Base-by-base conservation (phyloP, 2,113 vertebrate species). In the Anser cygnoides region DNA sequence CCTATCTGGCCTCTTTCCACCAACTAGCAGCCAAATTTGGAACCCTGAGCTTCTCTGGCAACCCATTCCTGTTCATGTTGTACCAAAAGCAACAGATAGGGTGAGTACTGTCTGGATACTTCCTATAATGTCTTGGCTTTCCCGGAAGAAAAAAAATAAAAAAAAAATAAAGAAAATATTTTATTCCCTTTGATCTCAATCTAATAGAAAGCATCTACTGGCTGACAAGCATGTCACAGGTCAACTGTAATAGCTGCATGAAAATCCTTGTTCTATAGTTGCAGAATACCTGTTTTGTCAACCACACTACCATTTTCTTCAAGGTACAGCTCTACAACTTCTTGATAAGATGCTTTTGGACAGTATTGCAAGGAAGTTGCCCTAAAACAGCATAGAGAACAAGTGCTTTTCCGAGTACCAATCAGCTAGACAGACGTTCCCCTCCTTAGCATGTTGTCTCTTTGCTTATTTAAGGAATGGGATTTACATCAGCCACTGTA, bases 41-140 rank as follows among this genome's bases (percentile, higher is more conserved):
- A 98, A 98, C 13, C 95, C 97, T 63, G 91, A 95, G 23, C 98
- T 99, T 41, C 97, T 71, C 70, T 99, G 99, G 99, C 98, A 98
- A 91, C 99, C 99, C 25, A 98, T 99, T 96, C 99, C 99, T 9
- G 99, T 99, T 91, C 99, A 99, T 88, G 98, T 98, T 46, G 81
- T 98, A 67, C 97, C 98, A 90, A 89, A 95, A 74, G 95, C 97
- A 90, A 85, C 98, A 70, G 98, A 99, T 73, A 97, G 82, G 97
- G 99, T 99, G 57, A 97, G 98, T 97, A 92, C 13, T 49, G 23
- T 11, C 14, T 25, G 9, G 31, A 80, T 23, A 68, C 16, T 91
- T 79, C 57, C 41, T 26, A 10, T 5, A 54, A 50, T 6, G 1
- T 39, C 26, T 39, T 35, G 9, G 31, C 16, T 54, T 72, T 21